Evolutionary conservation across 1,140 invertebrate species (phyloP).

Genomic region (Venturia canescens): DNA sequence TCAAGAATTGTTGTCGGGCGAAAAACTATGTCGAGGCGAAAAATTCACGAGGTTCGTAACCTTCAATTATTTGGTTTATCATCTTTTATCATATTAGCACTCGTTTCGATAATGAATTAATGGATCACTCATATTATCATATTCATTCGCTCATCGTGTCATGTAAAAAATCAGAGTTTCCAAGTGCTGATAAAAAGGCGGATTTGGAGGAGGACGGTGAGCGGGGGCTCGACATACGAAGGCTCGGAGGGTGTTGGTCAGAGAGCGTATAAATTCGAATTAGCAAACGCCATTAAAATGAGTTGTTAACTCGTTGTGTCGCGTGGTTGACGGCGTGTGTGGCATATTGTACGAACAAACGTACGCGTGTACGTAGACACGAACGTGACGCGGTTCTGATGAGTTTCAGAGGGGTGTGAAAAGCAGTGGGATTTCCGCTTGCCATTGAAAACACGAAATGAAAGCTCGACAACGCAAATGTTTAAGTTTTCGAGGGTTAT

Average conservation of each 20-base stretch:
- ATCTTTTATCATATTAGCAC: background rate
- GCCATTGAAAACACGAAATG: background rate
- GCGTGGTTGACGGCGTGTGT: constrained; percentile 29
- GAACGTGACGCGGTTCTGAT: background rate
- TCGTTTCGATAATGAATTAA: background rate
- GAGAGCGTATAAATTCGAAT: constrained; percentile 53
- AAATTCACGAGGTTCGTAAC: too few species aligned
- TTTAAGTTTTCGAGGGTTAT: background rate
- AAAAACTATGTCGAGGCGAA: too few species aligned
- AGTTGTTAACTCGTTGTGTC: constrained; percentile 51
- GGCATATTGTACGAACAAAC: background rate
- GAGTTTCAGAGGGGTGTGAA: background rate
- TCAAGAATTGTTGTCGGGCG: too few species aligned
- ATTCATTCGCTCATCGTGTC: background rate
- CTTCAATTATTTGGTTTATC: background rate
- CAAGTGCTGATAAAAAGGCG: too few species aligned
- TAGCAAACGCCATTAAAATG: constrained; percentile 59
- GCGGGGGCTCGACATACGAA: background rate
- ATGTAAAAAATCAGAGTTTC: too few species aligned
- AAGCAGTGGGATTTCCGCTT: background rate
- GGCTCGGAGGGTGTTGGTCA: constrained; percentile 31
- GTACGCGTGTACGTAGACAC: background rate
- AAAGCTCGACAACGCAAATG: background rate
- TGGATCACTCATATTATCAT: constrained; percentile 18
- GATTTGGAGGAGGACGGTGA: background rate